Conservation (phyloP, 2,113 vertebrate species). For the Ceuthmochares aereus region DNA sequence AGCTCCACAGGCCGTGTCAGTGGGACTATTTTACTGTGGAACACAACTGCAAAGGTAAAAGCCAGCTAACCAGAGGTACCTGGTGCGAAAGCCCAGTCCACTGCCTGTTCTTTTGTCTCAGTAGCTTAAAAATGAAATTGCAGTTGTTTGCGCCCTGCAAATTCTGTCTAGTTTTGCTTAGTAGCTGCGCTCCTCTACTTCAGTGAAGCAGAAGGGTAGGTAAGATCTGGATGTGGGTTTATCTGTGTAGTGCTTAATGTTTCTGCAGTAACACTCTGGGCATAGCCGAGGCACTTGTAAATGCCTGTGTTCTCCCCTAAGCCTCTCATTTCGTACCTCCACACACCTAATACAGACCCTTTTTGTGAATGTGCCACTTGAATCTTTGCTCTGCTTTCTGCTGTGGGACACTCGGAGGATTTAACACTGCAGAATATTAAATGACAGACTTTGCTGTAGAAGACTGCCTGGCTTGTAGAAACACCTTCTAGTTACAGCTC, state of each 20-base stretch:
- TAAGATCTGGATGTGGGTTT: background rate
- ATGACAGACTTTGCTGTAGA: background rate
- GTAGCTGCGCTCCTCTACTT: background rate
- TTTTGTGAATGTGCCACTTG: background rate
- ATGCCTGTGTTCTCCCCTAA: background rate
- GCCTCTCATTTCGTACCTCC: background rate
- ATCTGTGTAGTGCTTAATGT: accelerated
- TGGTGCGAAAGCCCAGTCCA: background rate
- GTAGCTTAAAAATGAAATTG: background rate
- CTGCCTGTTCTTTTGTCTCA: background rate
- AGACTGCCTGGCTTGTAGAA: background rate
- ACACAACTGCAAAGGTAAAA: background rate
- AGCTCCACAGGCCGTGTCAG: background rate
- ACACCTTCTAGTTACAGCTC: background rate
- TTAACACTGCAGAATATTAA: background rate
- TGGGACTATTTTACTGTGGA: background rate
- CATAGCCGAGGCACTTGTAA: background rate
- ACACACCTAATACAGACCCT: background rate
- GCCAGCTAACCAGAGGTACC: background rate
- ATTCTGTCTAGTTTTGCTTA: background rate
- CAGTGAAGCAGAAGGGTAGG: background rate
- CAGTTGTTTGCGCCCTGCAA: background rate
- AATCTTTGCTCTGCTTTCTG: background rate
- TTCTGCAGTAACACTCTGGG: background rate
- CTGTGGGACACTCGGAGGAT: background rate